Evolutionary conservation across 2,797 vertebrate species (phyloP).

Genomic region (Manis javanica): DNA sequence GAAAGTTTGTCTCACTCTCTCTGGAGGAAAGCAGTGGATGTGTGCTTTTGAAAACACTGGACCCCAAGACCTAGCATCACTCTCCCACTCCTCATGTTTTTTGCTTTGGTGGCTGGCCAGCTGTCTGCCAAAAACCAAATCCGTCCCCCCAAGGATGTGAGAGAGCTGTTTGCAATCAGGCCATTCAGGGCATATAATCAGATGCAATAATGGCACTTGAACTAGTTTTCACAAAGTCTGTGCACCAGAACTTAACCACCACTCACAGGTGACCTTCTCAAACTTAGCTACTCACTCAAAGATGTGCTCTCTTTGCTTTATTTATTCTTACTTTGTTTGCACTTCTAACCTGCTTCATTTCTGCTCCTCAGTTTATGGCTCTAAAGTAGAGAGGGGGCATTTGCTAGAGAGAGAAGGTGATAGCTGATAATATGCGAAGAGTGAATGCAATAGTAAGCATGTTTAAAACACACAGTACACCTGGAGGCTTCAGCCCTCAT

Average conservation of each 20-base stretch:
- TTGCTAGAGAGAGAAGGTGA: background rate
- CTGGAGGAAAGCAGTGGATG: background rate
- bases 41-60: conserved; percentile 40
- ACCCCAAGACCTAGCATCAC: background rate
- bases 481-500: background rate
- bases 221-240: background rate
- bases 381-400: background rate
- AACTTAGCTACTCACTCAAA: background rate
- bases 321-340: background rate
- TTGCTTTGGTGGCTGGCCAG: background rate
- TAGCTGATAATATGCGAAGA: background rate
- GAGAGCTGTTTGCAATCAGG: background rate
- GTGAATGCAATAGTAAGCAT: background rate
- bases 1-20: background rate
- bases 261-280: background rate
- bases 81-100: conserved; percentile 9
- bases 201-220: background rate
- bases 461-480: background rate
- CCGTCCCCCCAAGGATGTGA: background rate
- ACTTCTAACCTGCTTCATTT: background rate
- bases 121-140: conserved; percentile 27
- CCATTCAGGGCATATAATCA: background rate
- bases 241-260: background rate
- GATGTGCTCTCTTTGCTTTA: background rate
- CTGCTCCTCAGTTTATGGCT: background rate